Evolutionary conservation across 2,797 vertebrate species (phyloP), one percentile per base, ranked within the genome.

Genomic region (Myiothlypis chrysogaster): DNA sequence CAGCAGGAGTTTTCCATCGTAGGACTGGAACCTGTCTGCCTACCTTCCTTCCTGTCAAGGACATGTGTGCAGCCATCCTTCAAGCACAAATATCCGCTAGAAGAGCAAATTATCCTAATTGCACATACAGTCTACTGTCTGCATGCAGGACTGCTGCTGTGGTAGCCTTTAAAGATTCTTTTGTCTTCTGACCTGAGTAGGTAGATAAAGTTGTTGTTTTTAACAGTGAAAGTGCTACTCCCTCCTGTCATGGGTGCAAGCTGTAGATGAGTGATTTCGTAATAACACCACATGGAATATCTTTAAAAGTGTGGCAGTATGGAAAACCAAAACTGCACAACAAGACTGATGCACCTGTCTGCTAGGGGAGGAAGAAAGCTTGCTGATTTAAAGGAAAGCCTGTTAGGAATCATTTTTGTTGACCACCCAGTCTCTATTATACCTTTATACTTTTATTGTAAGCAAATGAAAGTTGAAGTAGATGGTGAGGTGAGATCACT

Each of bases 11-110:
- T 41, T 81, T 66, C 3, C 0, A 5, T 63, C 3, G 0, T 32
- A 71, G 47, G n/a, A 66, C 30, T 70, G 63, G 35, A 81, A 56
- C 18, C 32, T 84, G 20, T 71, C 25, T 80, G 6, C 11, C 11
- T 84, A 52, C 25, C 18, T 81, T 57, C 34, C 8, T 71, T 8
- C 14, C 15, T 78, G 11, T 68, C 43, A 55, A 63, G 71, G 25
- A 11, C n/a, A 13, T 1, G 2, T 49, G 20, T 0, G 0, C 43
- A 83, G 47, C 32, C 17, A 14, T 78, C 15, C 44, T 66, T 63
- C 24, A 35, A 53, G 37, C 41, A 60, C 23, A 39, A 20, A 25
- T 65, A 41, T 5, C 35, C 32, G 11, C 37, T 66, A 49, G 46
- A 53, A 53, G 27, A 76, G 41, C 41, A 56, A 43, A 64, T 60